Conservation (phyloP, 2,113 vertebrate species). For the Asarcornis scutulata region DNA sequence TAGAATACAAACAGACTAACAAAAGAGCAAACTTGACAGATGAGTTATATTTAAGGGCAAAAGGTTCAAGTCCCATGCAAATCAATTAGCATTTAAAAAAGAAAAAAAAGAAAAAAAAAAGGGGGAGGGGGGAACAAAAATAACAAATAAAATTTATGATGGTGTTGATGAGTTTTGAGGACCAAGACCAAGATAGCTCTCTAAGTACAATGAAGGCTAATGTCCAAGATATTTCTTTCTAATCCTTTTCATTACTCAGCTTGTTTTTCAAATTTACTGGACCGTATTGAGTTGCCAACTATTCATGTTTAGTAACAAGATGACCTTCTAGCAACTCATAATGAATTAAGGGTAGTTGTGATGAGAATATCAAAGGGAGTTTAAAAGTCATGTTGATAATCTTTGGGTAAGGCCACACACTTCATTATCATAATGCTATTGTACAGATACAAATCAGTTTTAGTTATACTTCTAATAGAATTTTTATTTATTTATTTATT, state of each 20-base stretch:
- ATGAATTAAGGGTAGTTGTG: constrained; percentile 31
- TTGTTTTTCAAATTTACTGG: background rate
- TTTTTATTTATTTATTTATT: background rate
- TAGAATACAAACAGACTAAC: background rate
- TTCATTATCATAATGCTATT: constrained; percentile 32
- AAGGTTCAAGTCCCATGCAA: background rate
- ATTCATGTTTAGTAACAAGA: background rate
- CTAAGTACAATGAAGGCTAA: background rate
- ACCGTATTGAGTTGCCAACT: background rate
- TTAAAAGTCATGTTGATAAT: background rate
- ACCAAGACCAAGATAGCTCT: background rate
- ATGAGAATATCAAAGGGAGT: constrained; percentile 1
- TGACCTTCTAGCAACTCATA: background rate
- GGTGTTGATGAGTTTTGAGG: background rate
- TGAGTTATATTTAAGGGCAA: background rate
- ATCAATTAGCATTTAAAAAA: background rate
- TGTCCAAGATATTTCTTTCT: background rate
- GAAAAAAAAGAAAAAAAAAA: background rate
- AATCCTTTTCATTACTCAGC: background rate
- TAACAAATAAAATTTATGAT: background rate
- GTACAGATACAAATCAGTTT: constrained; percentile 5
- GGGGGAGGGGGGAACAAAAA: no score
- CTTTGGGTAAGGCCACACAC: background rate
- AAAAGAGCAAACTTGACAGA: background rate
- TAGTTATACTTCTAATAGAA: background rate